Evolutionary conservation across 1,140 invertebrate genomes (phyloP), one percentile per base, ranked within the genome.

Genomic region (Ylistrum balloti): DNA sequence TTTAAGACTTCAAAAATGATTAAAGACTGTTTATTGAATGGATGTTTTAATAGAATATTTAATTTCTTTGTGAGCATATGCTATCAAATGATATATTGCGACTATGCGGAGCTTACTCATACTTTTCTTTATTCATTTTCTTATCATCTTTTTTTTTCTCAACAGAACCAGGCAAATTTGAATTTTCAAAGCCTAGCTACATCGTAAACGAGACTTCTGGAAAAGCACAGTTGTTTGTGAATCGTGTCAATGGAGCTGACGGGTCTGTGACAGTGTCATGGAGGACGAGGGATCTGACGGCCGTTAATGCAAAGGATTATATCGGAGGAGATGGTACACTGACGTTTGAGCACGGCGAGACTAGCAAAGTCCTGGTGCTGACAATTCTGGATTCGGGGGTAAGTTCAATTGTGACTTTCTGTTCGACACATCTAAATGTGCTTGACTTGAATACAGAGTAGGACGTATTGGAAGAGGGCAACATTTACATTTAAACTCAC

Each of bases 151-250:
- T 89, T 33, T 28, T 22, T 13, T 33, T 32, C 86, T 45, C 88
- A 89, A 10, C 93, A 97, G 97, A 97, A 94, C 97, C 97, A 88
- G 97, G 97, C 33, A 96, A 96, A 13, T 93, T 97, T 38, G 96
- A 97, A 90, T 97, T 97, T 95, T 96, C 97, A 74, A 97, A 97
- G 94, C 96, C 97, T 88, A 97, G 97, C 92, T 95, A 97, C n/a
- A 93, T 97, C 13, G 97, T 97, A 28, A 97, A 97, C 93, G 97
- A 97, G 94, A 97, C 97, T 91, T 96, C 96, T 33, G 97, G 97
- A 2, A 95, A 95, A 22, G 97, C 97, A 3, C 93, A 95, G 38
- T 94, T 97, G 45, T 96, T 97, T 35, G 96, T 97, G 0, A 94
- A 97, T 13, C 93, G 97, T 88, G 95, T 95, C 33, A 96, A 97